A percentile compares a stretch with the other conserved stretches of the same genome.
Conservation (phyloP, 2,113 vertebrate species). For the Dryoscopus gambensis region DNA sequence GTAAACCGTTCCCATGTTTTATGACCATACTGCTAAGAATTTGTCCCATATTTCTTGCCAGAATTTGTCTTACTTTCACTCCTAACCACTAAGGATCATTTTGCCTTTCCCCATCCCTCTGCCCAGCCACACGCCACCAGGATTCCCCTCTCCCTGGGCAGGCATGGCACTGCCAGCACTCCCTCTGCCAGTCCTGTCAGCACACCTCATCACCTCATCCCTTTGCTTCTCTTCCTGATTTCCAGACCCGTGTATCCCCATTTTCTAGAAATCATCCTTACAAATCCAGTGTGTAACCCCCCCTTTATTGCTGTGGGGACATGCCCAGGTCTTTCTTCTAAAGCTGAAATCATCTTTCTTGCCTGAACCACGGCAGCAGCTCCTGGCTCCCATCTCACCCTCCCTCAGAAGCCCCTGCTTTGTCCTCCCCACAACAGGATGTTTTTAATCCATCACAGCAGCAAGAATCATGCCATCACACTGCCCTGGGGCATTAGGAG, state of each 20-base stretch:
- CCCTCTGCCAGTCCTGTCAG: not conserved
- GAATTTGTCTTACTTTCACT: not conserved
- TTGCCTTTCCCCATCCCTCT: not conserved
- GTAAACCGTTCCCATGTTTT: not conserved
- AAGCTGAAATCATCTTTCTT: fast-evolving
- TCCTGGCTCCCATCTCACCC: not conserved
- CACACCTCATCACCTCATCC: too few species aligned
- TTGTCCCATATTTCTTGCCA: not conserved
- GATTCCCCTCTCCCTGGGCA: not conserved
- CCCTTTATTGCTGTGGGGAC: fast-evolving
- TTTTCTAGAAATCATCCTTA: not conserved
- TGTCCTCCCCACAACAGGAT: not conserved
- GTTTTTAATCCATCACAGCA: fast-evolving
- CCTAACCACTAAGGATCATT: not conserved
- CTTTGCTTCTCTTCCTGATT: not conserved
- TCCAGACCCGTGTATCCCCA: not conserved
- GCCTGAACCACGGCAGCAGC: not conserved
- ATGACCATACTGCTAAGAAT: not conserved
- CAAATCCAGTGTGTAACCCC: fast-evolving
- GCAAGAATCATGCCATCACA: fast-evolving
- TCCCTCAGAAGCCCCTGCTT: not conserved
- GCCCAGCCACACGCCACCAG: not conserved
- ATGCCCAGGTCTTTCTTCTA: not conserved
- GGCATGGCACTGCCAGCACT: not conserved
- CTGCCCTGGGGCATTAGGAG: too few species aligned